Evolutionary conservation across 2,888 invertebrate genomes (phyloP).

Genomic region (Yponomeuta plumbellus): DNA sequence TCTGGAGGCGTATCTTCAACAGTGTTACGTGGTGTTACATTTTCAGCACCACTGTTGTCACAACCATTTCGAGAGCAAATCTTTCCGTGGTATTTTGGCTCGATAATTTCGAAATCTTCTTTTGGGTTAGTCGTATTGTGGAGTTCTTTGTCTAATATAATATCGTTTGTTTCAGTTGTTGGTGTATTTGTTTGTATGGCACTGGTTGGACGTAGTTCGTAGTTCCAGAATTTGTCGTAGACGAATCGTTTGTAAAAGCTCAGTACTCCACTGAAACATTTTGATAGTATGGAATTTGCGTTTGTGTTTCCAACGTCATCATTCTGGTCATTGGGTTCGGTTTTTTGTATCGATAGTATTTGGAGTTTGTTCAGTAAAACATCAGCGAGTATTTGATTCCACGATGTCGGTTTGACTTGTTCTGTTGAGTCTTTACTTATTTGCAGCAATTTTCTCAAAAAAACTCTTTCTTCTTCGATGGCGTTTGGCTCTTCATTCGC

Average conservation of each 20-base stretch:
- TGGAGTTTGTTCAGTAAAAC: slow-evolving; percentile 54
- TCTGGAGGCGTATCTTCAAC: slow-evolving; percentile 18
- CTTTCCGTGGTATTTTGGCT: slow-evolving; percentile 51
- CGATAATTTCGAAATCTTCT: slow-evolving; percentile 54
- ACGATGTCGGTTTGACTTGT: slow-evolving; percentile 42
- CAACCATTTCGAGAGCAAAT: slow-evolving; percentile 18
- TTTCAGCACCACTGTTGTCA: neutral
- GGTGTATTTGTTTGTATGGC: slow-evolving; percentile 11
- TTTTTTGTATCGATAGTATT: slow-evolving; percentile 42
- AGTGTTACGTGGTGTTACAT: neutral
- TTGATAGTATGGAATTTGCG: slow-evolving; percentile 31
- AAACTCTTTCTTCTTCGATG: neutral
- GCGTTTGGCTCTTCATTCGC: neutral
- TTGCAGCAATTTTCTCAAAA: slow-evolving; percentile 56
- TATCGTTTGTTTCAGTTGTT: slow-evolving; percentile 18
- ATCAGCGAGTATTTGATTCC: slow-evolving; percentile 61
- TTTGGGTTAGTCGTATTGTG: slow-evolving; percentile 32
- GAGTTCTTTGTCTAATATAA: neutral
- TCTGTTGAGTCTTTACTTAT: slow-evolving; percentile 34
- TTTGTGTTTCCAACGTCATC: slow-evolving; percentile 27
- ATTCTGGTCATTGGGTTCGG: slow-evolving; percentile 28
- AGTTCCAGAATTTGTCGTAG: slow-evolving; percentile 38
- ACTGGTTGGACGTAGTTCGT: slow-evolving; percentile 8
- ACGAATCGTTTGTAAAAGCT: slow-evolving; percentile 46
- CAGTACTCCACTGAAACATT: slow-evolving; percentile 43